Percentiles rank a stretch among this genome's conserved stretches.
Evolutionary conservation across 1,140 invertebrate species (phyloP).

Genomic region (Drosophila baimaii): DNA sequence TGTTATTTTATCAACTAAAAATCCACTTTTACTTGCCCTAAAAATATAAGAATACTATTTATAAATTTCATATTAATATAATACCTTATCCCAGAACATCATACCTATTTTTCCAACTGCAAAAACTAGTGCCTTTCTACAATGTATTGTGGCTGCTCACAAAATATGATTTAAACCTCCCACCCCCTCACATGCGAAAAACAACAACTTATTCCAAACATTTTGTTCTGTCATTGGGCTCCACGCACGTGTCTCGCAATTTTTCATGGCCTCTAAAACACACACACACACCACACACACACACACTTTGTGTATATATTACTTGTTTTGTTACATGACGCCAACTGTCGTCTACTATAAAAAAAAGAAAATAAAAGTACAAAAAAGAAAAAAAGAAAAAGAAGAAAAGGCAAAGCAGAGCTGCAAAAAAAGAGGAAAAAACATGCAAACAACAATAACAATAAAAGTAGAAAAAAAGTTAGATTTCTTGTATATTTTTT

Average conservation of each 20-base stretch:
- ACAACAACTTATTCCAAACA: conserved; percentile 20
- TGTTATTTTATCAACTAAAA: too few relatives aligned
- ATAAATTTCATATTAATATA: neutral
- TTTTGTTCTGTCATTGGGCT: conserved; percentile 53
- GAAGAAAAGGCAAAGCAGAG: conserved; percentile 14
- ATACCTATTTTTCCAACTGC: neutral
- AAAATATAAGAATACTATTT: neutral
- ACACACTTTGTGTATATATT: conserved; percentile 34
- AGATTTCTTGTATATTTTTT: conserved; percentile 23
- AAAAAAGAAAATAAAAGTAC: conserved; percentile 26
- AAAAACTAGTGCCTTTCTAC: neutral
- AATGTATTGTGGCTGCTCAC: neutral
- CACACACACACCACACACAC: conserved; percentile 10
- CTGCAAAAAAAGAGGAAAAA: conserved; percentile 28
- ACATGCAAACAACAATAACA: conserved; percentile 56
- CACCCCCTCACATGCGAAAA: neutral
- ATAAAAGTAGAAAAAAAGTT: conserved; percentile 41
- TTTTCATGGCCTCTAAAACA: conserved; percentile 64
- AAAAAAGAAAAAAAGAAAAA: conserved; percentile 19
- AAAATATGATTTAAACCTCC: conserved; percentile 17
- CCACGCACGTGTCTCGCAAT: conserved; percentile 72
- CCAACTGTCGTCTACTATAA: conserved; percentile 47
- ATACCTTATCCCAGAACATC: neutral
- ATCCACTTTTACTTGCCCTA: neutral
- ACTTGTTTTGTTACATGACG: conserved; percentile 56